Percentiles rank a stretch among this genome's conserved stretches.
Evolutionary conservation across 2,888 invertebrate genomes (phyloP).

Genomic region (Drosophila colorata): DNA sequence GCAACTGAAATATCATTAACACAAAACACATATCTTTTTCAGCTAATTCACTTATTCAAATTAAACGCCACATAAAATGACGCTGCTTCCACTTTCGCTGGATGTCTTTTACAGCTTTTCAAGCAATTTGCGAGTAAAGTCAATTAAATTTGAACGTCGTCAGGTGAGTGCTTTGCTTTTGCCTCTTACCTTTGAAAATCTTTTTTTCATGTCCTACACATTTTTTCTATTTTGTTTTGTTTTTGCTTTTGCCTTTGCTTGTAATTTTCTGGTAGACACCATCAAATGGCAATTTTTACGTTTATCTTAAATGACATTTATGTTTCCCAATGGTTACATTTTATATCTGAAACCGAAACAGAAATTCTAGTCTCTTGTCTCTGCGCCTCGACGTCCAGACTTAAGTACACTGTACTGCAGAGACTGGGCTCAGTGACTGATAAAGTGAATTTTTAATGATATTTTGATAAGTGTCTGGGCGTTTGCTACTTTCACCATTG

Average conservation of each 20-base stretch:
- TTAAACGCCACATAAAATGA: constrained; percentile 18
- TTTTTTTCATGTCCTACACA: constrained; percentile 12
- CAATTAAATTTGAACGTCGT: constrained; percentile 71
- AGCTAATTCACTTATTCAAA: constrained; percentile 18
- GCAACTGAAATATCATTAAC: constrained; percentile 12
- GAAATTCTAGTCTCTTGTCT: constrained; percentile 30
- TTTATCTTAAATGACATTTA: constrained; percentile 79
- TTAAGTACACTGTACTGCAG: not conserved
- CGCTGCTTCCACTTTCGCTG: not conserved
- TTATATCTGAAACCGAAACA: constrained; percentile 52
- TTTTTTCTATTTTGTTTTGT: constrained; percentile 16
- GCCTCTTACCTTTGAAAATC: constrained; percentile 26
- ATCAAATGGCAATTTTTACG: constrained; percentile 74
- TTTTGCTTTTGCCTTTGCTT: constrained; percentile 13
- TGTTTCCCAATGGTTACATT: constrained; percentile 76
- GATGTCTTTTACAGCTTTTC: constrained; percentile 15
- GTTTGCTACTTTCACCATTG: constrained; percentile 14
- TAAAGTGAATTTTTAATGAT: constrained; percentile 73
- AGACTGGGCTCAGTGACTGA: constrained; percentile 19
- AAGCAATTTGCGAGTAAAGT: constrained; percentile 41
- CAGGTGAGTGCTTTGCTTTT: constrained; percentile 48
- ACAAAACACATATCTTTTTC: constrained; percentile 2
- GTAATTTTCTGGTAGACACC: constrained; percentile 51
- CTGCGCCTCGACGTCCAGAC: constrained; percentile 2
- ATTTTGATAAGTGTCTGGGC: constrained; percentile 63